These are phyloP conservation scores for Archips crataeganus DNA, from an alignment of 2,888 invertebrate genomes.

Conservation along the genomic window DNA sequence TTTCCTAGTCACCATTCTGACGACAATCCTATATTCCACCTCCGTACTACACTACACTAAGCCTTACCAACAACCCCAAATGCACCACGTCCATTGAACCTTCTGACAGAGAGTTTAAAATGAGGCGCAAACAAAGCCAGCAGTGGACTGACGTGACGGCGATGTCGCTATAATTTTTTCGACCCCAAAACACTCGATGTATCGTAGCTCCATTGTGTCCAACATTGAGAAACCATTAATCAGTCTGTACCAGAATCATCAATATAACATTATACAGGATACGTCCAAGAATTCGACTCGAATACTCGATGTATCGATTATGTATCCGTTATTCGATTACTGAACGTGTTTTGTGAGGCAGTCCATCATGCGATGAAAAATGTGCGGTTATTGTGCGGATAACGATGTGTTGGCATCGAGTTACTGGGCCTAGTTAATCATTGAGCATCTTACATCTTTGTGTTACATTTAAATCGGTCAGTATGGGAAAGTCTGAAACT, in stretches of 20 bases:
- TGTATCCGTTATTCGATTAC: constrained; percentile 82
- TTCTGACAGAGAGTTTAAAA: constrained; percentile 1
- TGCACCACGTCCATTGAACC: constrained; percentile 50
- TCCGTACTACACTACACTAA: constrained; percentile 48
- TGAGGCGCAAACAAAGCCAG: constrained; percentile 40
- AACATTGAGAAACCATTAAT: constrained; percentile 80
- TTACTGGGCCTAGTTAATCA: constrained; percentile 42
- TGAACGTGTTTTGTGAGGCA: constrained; percentile 68
- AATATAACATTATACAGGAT: constrained; percentile 82
- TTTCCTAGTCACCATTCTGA: constrained; percentile 78
- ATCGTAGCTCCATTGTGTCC: constrained; percentile 73
- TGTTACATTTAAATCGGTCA: too few species aligned
- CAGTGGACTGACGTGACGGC: constrained; percentile 51
- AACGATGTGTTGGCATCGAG: constrained; percentile 45
- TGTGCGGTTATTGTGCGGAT: constrained; percentile 63
- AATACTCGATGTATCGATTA: constrained; percentile 79
- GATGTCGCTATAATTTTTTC: constrained; percentile 44
- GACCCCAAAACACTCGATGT: constrained; percentile 62
- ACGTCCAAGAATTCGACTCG: constrained; percentile 82
- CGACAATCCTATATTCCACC: constrained; percentile 78
- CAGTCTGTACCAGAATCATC: constrained; percentile 84
- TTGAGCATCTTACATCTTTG: too few species aligned
- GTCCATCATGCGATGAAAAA: constrained; percentile 75
- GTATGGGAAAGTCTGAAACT: too few species aligned
- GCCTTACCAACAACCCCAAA: constrained; percentile 4